Evolutionary conservation across 2,797 vertebrate species (phyloP).

Genomic region (Chlorospingus semifuscus): DNA sequence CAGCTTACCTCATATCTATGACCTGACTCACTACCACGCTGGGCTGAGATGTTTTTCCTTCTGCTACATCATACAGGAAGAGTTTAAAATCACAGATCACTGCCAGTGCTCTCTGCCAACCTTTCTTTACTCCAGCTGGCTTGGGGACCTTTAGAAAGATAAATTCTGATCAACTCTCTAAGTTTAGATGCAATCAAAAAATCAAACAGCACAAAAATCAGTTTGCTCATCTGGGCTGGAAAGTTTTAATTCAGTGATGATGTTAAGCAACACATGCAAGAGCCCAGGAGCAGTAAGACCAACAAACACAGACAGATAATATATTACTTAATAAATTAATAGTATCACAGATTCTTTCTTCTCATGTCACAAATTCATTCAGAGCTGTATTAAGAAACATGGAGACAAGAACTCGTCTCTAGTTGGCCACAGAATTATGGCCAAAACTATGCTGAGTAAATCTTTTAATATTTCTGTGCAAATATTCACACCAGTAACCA

Average conservation of each 20-base stretch:
- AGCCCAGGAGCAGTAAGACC: background rate
- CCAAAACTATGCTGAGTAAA: background rate
- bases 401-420: background rate
- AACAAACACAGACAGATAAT: background rate
- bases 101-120: conserved; percentile 93
- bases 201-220: background rate
- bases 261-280: background rate
- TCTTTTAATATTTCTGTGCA: background rate
- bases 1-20: conserved; percentile 95
- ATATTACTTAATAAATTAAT: background rate
- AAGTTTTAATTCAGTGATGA: background rate
- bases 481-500: background rate
- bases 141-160: conserved; percentile 87
- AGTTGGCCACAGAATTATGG: background rate
- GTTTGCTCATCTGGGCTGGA: background rate
- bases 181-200: background rate
- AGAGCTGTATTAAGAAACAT: background rate
- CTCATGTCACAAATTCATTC: background rate
- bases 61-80: conserved; percentile 94
- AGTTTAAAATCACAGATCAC: conserved; percentile 98
- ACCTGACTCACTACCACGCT: conserved; percentile 93
- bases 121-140: conserved; percentile 97
- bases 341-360: background rate
- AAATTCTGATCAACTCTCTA: conserved; percentile 1
- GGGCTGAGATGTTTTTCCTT: conserved; percentile 91